Base-by-base conservation (phyloP, 2,888 invertebrate species). In the Ectemnius lituratus region DNA sequence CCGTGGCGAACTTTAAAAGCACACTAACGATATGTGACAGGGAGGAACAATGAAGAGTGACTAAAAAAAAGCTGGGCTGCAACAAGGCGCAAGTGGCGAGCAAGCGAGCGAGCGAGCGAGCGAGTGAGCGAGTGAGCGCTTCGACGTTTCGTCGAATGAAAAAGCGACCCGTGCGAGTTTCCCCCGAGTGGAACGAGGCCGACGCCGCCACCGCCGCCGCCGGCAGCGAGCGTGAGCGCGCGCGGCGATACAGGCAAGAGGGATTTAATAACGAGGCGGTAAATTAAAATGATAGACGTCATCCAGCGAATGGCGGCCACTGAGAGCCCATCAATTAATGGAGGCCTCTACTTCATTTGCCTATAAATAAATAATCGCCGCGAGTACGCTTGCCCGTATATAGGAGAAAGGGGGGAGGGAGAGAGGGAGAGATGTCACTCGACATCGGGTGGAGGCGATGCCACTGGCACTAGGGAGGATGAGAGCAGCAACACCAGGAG, bases 231-330 rank as follows among this genome's bases (percentile, higher is more conserved):
- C 75, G 71, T 52, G 73, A 57, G 76, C 60, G 37, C 79, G 46
- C 79, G 74, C 73, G 70, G 58, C 69, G 16, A 16, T 52, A 52
- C 16, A 52, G 68, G 73, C 64, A 75, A 70, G 81, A 73, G 77
- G 81, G 81, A 84, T 87, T 86, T 85, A 88, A 88, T 88, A 88
- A 88, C 83, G 84, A 81, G 83, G 83, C 83, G 81, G 84, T 81
- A 87, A 88, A 89, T 89, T 88, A 88, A 90, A 90, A 89, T 87
- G 89, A 88, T 87, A 87, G 88, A 88, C 88, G 86, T 87, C 85
- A 87, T 84, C 83, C 81, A 81, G 72, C 81, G 85, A 78, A 84
- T 83, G 85, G 86, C 87, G 87, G 86, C 85, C 81, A 89, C 87
- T 85, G 90, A 89, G 88, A 88, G 87, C 86, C 86, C 86, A 88